Conservation (phyloP, 2,888 invertebrate genomes). For the Melieria crassipennis region DNA sequence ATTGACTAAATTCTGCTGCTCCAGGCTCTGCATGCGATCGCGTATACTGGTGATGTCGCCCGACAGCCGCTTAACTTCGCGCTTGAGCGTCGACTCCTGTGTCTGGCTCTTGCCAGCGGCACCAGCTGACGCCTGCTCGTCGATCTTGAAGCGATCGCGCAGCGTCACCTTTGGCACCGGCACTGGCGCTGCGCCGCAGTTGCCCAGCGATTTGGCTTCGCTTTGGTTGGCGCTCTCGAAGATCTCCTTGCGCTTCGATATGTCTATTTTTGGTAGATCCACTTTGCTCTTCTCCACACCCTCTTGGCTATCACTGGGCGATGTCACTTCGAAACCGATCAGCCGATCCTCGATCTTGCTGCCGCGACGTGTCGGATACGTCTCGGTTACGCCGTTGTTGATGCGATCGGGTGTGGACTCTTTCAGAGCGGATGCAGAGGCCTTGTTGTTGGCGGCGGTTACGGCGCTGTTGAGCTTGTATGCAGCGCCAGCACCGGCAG, state of each 20-base stretch:
- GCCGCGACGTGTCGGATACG: slow-evolving; percentile 64
- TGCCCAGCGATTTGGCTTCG: slow-evolving; percentile 36
- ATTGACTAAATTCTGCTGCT: slow-evolving; percentile 66
- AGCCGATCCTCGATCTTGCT: slow-evolving; percentile 74
- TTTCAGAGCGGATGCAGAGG: slow-evolving; percentile 58
- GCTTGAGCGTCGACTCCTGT: slow-evolving; percentile 48
- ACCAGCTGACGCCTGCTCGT: slow-evolving; percentile 15
- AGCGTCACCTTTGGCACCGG: slow-evolving; percentile 49
- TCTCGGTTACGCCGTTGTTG: slow-evolving; percentile 62
- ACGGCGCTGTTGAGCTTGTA: slow-evolving; percentile 36
- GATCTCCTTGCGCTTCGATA: slow-evolving; percentile 82
- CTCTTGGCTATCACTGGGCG: slow-evolving; percentile 63
- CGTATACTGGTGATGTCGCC: slow-evolving; percentile 73
- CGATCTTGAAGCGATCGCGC: slow-evolving; percentile 50
- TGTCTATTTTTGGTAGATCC: slow-evolving; percentile 81
- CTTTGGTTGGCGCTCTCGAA: slow-evolving; percentile 69
- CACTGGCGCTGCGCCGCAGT: slow-evolving; percentile 16
- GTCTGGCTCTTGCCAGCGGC: slow-evolving; percentile 21
- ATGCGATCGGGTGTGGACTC: slow-evolving; percentile 66
- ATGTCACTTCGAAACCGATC: slow-evolving; percentile 69
- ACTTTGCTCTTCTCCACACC: slow-evolving; percentile 63
- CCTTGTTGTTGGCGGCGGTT: slow-evolving; percentile 19
- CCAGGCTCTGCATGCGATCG: slow-evolving; percentile 72
- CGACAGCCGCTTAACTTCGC: slow-evolving; percentile 67
- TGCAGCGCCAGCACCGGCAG: slow-evolving; percentile 27